phyloP scores from a whole-genome alignment of 2,113 vertebrate species.

The Bos indicus region DNA sequence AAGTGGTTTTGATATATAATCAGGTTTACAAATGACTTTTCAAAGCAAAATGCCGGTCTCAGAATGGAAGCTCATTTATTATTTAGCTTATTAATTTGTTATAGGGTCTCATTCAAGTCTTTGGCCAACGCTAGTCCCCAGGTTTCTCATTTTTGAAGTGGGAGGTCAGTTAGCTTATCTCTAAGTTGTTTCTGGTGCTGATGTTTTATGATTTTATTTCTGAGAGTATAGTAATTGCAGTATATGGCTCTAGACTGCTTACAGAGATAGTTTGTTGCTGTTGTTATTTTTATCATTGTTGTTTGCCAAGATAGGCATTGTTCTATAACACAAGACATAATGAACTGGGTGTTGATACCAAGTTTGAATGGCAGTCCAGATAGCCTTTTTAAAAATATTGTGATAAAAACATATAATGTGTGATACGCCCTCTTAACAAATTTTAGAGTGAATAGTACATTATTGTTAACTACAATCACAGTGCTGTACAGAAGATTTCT shows the following conservation, averaged over 20 bases:
- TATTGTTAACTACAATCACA: not conserved
- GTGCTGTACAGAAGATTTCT: not conserved
- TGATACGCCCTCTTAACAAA: not conserved
- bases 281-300: not conserved
- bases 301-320: not conserved
- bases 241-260: not conserved
- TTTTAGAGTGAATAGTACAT: not conserved
- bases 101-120: not conserved
- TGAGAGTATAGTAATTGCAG: not conserved
- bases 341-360: not conserved
- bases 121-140: not conserved
- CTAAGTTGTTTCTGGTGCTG: not conserved
- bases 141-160: not conserved
- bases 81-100: not conserved
- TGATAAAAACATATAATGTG: not conserved
- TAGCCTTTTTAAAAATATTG: not conserved
- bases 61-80: not conserved
- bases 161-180: not conserved
- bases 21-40: not conserved
- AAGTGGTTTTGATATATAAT: not conserved
- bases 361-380: not conserved
- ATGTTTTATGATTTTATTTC: not conserved
- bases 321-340: not conserved
- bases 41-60: not conserved
- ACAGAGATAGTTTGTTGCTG: not conserved